Evolutionary conservation across 2,888 invertebrate species (phyloP).

Genomic region (Unio delphinus): DNA sequence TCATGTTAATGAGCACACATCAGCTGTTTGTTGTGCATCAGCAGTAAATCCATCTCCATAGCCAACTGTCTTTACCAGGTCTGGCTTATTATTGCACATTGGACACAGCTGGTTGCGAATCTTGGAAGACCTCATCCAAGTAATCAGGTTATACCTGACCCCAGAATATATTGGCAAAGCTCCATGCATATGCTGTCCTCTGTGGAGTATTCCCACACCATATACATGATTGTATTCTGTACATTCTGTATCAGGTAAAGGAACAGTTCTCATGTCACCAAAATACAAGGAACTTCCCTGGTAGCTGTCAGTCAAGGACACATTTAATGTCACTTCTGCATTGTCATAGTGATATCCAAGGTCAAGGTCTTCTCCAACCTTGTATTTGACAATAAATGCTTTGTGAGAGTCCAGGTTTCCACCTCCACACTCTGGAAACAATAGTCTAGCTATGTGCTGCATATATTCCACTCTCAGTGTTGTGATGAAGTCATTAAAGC

Average conservation of each 20-base stretch:
- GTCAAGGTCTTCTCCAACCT: slow-evolving; percentile 66
- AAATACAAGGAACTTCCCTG: slow-evolving; percentile 71
- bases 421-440: slow-evolving; percentile 70
- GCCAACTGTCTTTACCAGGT: slow-evolving; percentile 55
- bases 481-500: slow-evolving; percentile 68
- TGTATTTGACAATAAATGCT: slow-evolving; percentile 71
- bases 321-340: slow-evolving; percentile 72
- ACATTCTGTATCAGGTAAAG: slow-evolving; percentile 12
- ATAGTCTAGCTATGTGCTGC: slow-evolving; percentile 57
- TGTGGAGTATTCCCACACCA: slow-evolving; percentile 68
- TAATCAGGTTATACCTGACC: slow-evolving; percentile 70
- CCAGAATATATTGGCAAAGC: slow-evolving; percentile 69
- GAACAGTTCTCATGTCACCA: slow-evolving; percentile 63
- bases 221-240: slow-evolving; percentile 52
- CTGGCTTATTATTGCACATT: slow-evolving; percentile 70
- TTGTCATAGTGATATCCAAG: slow-evolving; percentile 72
- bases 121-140: slow-evolving; percentile 72
- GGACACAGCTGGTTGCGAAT: slow-evolving; percentile 71
- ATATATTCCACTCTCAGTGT: slow-evolving; percentile 68
- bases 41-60: slow-evolving; percentile 65
- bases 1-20: slow-evolving; percentile 36
- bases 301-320: slow-evolving; percentile 64
- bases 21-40: slow-evolving; percentile 19
- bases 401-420: slow-evolving; percentile 71
- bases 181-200: slow-evolving; percentile 72